Evolutionary conservation across 2,888 invertebrate genomes (phyloP), one percentile per base, ranked within the genome.

Genomic region (Alloscopus bannaensis): DNA sequence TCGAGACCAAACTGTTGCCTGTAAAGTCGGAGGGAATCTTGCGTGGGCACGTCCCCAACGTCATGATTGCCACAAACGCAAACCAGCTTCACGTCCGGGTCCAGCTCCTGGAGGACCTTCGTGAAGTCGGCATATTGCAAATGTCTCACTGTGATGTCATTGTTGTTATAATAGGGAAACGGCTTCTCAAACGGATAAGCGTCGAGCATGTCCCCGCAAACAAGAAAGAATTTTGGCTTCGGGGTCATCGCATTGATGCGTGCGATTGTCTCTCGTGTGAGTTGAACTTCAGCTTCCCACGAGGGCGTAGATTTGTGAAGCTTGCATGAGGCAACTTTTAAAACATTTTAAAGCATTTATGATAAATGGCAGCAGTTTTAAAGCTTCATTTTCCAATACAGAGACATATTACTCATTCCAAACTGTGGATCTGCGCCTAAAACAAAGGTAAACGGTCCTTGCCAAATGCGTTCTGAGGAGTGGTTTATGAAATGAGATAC

Each of bases 31-130:
- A 90, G 86, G 3, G 88, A 86, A 42, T 87, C 84, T n/a, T 72
- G 70, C 0, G 89, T 89, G 6, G 90, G 90, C 2, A 83, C 86
- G 83, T 91, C 87, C 3, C 90, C 90, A 26, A 90, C 86, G 84
- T 90, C 90, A 85, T 91, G 90, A 85, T 90, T 91, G 1, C 90
- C 90, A 86, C 90, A 90, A 13, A 90, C 88, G 83, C 90, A 90
- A 36, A 91, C 87, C 57, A 90, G 83, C 47, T 89, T 89, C 57
- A 90, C 89, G 2, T 87, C 87, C 2, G 88, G 86, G 79, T 89
- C 86, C 16, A 90, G 81, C 16, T 86, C 81, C 29, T 88, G 86
- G 75, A 89, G 88, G 85, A 83, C 71, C 55, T 76, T 47, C 0
- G 70, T 66, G 29, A 90, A 90, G 82, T 89, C 89, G 18, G 83